These are phyloP conservation scores for Drosophila hydei DNA, from an alignment of 1,140 invertebrate genomes.

Conservation along the genomic window DNA sequence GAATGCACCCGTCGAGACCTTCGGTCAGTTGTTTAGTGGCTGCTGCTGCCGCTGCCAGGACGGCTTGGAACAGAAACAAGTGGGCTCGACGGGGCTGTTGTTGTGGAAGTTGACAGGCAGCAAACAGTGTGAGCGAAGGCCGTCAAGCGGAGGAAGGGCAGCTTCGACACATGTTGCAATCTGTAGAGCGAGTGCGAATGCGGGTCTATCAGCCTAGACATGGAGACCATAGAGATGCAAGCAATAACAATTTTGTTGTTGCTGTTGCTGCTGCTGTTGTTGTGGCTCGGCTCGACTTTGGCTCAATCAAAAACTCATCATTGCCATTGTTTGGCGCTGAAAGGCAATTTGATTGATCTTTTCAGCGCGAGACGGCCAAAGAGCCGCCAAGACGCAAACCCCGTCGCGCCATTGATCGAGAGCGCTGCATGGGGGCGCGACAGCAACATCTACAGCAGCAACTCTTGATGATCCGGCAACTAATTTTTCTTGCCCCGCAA, in stretches of 20 bases:
- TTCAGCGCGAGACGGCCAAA: conserved; percentile 39
- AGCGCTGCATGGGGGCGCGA: conserved; percentile 56
- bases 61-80: conserved; percentile 36
- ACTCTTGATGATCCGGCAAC: conserved; percentile 40
- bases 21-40: conserved; percentile 54
- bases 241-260: conserved; percentile 9
- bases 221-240: conserved; percentile 6
- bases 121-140: conserved; percentile 19
- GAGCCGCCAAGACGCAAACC: conserved; percentile 31
- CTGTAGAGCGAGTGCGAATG: conserved; percentile 20
- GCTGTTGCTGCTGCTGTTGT: conserved; percentile 7
- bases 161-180: conserved; percentile 40
- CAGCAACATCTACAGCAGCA: conserved; percentile 25
- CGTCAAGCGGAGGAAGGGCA: not conserved
- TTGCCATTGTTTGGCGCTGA: conserved; percentile 52
- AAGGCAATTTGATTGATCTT: conserved; percentile 68
- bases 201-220: conserved; percentile 17
- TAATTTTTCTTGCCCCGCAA: conserved; percentile 25
- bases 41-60: conserved; percentile 28
- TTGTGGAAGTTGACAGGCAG: conserved; percentile 25
- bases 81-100: conserved; percentile 27
- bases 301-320: conserved; percentile 56
- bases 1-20: conserved; percentile 32
- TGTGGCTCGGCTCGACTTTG: conserved; percentile 19
- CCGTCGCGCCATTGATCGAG: conserved; percentile 55